phyloP scores from a whole-genome alignment of 2,888 invertebrate species.

The Nasonovia ribisnigri region DNA sequence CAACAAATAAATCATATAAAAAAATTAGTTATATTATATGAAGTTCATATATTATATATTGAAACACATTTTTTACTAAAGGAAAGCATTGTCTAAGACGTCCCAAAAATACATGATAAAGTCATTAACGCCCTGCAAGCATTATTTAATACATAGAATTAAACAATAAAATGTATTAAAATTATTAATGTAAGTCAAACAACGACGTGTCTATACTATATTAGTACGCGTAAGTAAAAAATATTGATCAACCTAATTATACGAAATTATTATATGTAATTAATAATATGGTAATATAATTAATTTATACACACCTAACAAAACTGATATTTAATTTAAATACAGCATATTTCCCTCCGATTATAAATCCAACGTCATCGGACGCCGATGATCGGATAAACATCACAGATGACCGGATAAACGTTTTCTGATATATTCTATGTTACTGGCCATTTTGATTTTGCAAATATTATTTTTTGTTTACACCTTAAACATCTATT shows the following conservation, averaged over 20 bases:
- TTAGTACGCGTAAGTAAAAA: not conserved
- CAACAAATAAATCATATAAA: too few species aligned
- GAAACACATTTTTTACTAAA: not conserved
- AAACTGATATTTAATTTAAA: not conserved
- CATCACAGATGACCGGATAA: not conserved
- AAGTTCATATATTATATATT: not conserved
- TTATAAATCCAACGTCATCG: not conserved
- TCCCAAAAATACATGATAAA: not conserved
- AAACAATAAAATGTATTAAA: too few species aligned
- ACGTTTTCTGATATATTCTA: not conserved
- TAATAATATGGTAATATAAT: not conserved
- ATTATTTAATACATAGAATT: not conserved
- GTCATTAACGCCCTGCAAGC: not conserved
- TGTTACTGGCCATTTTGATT: constrained; percentile 9
- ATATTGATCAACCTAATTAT: not conserved
- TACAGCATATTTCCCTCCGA: not conserved
- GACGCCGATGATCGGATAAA: not conserved
- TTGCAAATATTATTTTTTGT: not conserved
- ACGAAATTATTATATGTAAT: not conserved
- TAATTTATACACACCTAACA: too few species aligned
- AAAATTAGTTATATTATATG: not conserved
- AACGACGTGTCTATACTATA: not conserved
- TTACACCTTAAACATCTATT: not conserved
- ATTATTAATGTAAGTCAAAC: not conserved
- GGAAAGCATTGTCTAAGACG: not conserved